A percentile compares a stretch with the other conserved stretches of the same genome.
phyloP scores from a whole-genome alignment of 2,888 invertebrate species.

The Molorchus minor region DNA sequence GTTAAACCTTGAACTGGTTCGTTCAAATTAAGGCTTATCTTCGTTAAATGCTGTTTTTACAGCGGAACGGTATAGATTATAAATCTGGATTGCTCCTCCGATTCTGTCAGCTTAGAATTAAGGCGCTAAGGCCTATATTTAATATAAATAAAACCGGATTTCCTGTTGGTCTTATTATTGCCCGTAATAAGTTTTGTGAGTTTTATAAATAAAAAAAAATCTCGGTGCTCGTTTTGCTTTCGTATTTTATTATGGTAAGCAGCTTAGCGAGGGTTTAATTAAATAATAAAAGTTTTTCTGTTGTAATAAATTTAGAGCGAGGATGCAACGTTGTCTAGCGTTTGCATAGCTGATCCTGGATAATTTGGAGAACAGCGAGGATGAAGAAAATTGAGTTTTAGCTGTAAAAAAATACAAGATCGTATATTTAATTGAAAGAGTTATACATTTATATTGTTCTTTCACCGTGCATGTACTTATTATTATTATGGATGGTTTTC shows the following conservation, averaged over 20 bases:
- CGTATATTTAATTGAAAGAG: too few species aligned
- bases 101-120: constrained; percentile 8
- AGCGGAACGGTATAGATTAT: constrained; percentile 2
- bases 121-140: constrained; percentile 1
- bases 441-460: too few species aligned
- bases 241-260: background rate
- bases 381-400: too few species aligned
- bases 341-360: too few species aligned
- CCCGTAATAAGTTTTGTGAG: constrained; percentile 7
- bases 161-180: background rate
- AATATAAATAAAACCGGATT: constrained; percentile 6
- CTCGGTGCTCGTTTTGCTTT: too few species aligned
- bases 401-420: too few species aligned
- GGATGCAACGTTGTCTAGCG: too few species aligned
- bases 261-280: background rate
- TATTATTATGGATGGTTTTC: too few species aligned
- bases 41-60: constrained; percentile 6
- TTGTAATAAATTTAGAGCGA: too few species aligned
- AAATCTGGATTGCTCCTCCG: constrained; percentile 6
- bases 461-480: too few species aligned
- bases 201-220: constrained; percentile 13
- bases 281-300: too few species aligned
- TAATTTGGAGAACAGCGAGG: too few species aligned
- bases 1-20: constrained; percentile 12
- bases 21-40: constrained; percentile 13